These are phyloP conservation scores for Seriola aureovittata DNA, from an alignment of 2,113 vertebrate species.

Conservation along the genomic window DNA sequence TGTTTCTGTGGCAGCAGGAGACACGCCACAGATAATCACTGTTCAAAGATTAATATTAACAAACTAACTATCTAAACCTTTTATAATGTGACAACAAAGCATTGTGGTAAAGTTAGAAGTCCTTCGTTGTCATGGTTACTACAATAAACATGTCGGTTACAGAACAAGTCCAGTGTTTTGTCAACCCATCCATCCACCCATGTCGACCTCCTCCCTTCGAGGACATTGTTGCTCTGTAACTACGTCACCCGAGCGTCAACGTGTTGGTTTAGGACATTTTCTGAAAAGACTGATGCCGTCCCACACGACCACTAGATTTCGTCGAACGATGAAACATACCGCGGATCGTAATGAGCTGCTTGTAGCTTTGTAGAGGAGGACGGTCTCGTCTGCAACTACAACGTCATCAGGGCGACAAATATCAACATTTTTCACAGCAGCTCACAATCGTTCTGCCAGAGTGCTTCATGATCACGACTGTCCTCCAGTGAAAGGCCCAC, in stretches of 20 bases:
- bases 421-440: constrained; percentile 4
- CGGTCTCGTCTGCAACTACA: not conserved
- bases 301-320: not conserved
- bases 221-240: not conserved
- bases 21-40: too few relatives aligned
- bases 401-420: not conserved
- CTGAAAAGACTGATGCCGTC: not conserved
- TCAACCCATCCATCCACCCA: too few relatives aligned
- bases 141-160: too few relatives aligned
- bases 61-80: too few relatives aligned
- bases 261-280: not conserved
- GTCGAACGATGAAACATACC: not conserved
- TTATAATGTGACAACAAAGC: too few relatives aligned
- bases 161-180: too few relatives aligned
- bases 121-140: too few relatives aligned
- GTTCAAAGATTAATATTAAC: too few relatives aligned
- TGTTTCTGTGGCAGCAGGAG: too few relatives aligned
- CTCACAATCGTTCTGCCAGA: not conserved
- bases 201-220: too few relatives aligned
- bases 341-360: not conserved
- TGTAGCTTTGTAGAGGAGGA: too few relatives aligned
- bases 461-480: not conserved
- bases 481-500: constrained; percentile 12
- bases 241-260: not conserved
- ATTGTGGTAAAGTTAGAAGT: too few relatives aligned